Conservation (phyloP, 2,888 invertebrate genomes). For the Eremobia ochroleuca region DNA sequence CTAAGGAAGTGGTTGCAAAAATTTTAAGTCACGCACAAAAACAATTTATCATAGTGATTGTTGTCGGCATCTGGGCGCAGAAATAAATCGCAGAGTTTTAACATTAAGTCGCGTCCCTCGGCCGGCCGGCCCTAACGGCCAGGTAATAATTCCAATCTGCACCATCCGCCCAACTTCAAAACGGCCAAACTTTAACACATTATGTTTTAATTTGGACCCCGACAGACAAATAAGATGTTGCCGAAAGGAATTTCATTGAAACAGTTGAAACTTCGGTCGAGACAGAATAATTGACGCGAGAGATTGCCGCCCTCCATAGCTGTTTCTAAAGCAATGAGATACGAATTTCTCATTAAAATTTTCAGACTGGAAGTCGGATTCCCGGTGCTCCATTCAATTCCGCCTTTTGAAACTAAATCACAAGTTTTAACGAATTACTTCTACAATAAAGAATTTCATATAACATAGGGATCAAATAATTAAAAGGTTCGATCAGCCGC, state of each 20-base stretch:
- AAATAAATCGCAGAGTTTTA: conserved; percentile 87
- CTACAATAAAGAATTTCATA: conserved; percentile 83
- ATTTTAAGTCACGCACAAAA: conserved; percentile 80
- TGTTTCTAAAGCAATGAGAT: conserved; percentile 86
- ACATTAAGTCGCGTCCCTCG: conserved; percentile 74
- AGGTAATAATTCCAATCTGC: conserved; percentile 90
- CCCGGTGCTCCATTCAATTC: conserved; percentile 85
- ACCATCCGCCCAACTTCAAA: conserved; percentile 82
- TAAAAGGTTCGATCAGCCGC: conserved; percentile 53
- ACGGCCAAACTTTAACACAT: conserved; percentile 86
- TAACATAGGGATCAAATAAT: conserved; percentile 76
- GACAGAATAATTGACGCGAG: conserved; percentile 83
- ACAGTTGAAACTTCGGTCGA: conserved; percentile 79
- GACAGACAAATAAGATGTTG: conserved; percentile 84
- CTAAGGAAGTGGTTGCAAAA: conserved; percentile 75
- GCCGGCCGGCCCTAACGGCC: conserved; percentile 72
- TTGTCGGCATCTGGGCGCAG: conserved; percentile 85
- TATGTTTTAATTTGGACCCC: conserved; percentile 85
- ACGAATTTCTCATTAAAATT: conserved; percentile 90
- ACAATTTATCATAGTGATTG: conserved; percentile 85
- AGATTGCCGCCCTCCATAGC: conserved; percentile 80
- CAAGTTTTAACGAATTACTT: conserved; percentile 86
- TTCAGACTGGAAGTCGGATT: conserved; percentile 82
- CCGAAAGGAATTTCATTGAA: conserved; percentile 79
- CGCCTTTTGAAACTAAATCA: conserved; percentile 87